A percentile compares a stretch with the other conserved stretches of the same genome.
Evolutionary conservation across 2,113 vertebrate genomes (phyloP).

Genomic region (Centropus unirufus): DNA sequence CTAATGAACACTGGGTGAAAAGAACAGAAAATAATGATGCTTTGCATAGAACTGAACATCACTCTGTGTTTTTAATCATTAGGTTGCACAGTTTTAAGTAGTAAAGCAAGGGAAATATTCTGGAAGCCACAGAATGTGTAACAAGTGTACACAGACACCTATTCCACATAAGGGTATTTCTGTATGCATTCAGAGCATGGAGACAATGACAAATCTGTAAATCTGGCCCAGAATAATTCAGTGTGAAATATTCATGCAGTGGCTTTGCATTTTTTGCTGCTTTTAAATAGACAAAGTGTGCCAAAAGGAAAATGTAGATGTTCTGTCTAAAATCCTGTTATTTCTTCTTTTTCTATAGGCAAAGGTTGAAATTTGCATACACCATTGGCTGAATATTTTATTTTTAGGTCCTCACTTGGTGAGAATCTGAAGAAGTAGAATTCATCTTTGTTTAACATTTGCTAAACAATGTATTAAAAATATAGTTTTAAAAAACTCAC

Average conservation of each 20-base stretch:
- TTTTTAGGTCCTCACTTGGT: background rate
- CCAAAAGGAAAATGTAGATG: background rate
- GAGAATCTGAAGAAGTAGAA: background rate
- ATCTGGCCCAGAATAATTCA: background rate
- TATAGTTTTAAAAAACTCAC: background rate
- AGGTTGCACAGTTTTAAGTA: background rate
- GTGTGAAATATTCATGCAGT: background rate
- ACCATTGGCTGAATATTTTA: background rate
- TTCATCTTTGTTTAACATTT: background rate
- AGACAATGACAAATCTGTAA: background rate
- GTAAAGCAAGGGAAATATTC: background rate
- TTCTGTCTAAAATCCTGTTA: background rate
- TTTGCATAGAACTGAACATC: background rate
- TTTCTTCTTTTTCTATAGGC: background rate
- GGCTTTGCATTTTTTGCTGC: background rate
- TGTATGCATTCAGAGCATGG: background rate
- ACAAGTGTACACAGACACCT: background rate
- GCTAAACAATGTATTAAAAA: background rate
- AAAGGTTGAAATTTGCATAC: conserved; percentile 13
- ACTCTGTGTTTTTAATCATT: background rate
- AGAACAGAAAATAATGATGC: background rate
- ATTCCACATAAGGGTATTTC: background rate
- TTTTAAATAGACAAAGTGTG: background rate
- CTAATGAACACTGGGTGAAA: background rate
- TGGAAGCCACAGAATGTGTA: background rate